phyloP scores from a whole-genome alignment of 64 coral and sea anemone species.

The Stylophora pistillata region DNA sequence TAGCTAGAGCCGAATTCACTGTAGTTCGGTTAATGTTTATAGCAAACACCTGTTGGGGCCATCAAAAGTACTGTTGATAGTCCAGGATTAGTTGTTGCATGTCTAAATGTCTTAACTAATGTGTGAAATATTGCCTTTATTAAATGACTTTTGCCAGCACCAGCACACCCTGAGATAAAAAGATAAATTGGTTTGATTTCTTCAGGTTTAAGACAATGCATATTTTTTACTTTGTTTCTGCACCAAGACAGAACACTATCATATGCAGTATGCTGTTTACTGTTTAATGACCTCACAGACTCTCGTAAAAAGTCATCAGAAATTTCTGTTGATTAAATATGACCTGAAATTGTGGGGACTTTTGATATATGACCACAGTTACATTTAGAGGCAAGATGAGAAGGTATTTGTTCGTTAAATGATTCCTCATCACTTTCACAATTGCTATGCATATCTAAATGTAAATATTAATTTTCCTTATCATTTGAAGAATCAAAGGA shows the following conservation, averaged over 20 bases:
- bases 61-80: too few species aligned
- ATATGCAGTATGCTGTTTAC: conserved; percentile 49
- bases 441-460: conserved; percentile 1
- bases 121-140: too few species aligned
- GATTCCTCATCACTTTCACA: conserved; percentile 25
- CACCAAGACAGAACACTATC: conserved; percentile 43
- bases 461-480: conserved; percentile 43
- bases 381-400: conserved; percentile 28
- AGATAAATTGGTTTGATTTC: conserved; percentile 50
- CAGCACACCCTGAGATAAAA: conserved; percentile 35
- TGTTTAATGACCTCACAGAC: too few species aligned
- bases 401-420: conserved; percentile 31
- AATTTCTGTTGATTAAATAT: conserved; percentile 56
- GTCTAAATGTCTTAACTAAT: too few species aligned
- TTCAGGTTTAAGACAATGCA: conserved; percentile 22
- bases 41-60: too few species aligned
- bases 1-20: too few species aligned
- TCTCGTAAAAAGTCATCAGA: conserved; percentile 38
- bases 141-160: too few species aligned
- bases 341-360: conserved; percentile 8
- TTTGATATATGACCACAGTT: background rate
- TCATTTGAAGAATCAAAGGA: conserved; percentile 42
- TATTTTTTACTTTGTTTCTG: conserved; percentile 41
- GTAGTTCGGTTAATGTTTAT: too few species aligned
- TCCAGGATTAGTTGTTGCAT: too few species aligned